A percentile compares a stretch with the other conserved stretches of the same genome.
Conservation (phyloP, 2,797 vertebrate genomes). For the Fundulus diaphanus region DNA sequence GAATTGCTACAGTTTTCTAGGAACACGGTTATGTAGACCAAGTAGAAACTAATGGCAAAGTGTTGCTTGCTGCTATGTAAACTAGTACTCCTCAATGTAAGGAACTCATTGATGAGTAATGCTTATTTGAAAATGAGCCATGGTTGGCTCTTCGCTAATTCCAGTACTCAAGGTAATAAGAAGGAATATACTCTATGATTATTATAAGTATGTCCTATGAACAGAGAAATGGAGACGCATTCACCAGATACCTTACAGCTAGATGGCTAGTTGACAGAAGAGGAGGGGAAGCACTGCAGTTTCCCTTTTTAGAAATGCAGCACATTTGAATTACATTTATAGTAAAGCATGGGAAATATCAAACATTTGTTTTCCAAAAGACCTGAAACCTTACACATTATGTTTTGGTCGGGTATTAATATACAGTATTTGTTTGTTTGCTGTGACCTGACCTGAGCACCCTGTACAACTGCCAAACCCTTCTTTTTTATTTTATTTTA, state of each 20-base stretch:
- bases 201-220: slow-evolving; percentile 37
- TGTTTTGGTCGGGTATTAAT: slow-evolving; percentile 52
- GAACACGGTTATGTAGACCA: slow-evolving; percentile 36
- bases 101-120: background rate
- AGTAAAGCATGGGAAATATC: slow-evolving; percentile 14
- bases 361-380: slow-evolving; percentile 27
- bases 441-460: slow-evolving; percentile 49
- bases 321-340: slow-evolving; percentile 18
- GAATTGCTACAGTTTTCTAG: slow-evolving; percentile 21
- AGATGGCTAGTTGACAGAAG: slow-evolving; percentile 17
- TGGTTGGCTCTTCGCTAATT: background rate
- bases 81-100: slow-evolving; percentile 35
- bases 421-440: slow-evolving; percentile 60
- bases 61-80: slow-evolving; percentile 65
- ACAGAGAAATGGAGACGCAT: slow-evolving; percentile 58
- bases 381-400: slow-evolving; percentile 11
- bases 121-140: slow-evolving; percentile 27
- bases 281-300: slow-evolving; percentile 1
- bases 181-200: slow-evolving; percentile 10
- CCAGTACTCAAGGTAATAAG: slow-evolving; percentile 14
- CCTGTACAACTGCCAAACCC: slow-evolving; percentile 44
- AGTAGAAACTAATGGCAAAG: slow-evolving; percentile 57
- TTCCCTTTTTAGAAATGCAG: slow-evolving; percentile 8
- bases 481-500: slow-evolving; percentile 11
- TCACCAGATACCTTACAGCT: slow-evolving; percentile 73